These are phyloP conservation scores for Drosophila subsilvestris DNA, from an alignment of 2,888 invertebrate species.

Conservation along the genomic window DNA sequence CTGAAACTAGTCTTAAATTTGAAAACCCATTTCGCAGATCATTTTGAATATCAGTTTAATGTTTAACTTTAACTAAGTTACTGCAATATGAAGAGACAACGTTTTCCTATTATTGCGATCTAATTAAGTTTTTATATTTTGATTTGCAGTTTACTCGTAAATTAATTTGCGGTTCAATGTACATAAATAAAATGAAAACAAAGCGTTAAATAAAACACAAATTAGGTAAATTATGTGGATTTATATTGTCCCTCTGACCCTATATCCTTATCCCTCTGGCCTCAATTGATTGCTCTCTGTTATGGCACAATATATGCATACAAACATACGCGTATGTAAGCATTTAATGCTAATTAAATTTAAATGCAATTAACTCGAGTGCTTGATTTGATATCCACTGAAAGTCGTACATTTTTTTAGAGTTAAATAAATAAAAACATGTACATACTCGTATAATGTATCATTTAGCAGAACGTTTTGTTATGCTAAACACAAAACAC, in stretches of 20 bases:
- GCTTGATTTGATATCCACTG: conserved; percentile 63
- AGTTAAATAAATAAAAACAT: conserved; percentile 6
- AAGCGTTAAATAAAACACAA: conserved; percentile 45
- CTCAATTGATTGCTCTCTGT: conserved; percentile 7
- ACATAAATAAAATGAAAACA: conserved; percentile 32
- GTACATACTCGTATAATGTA: conserved; percentile 30
- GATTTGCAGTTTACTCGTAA: background rate
- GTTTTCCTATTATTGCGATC: too few species aligned
- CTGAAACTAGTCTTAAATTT: too few species aligned
- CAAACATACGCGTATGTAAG: conserved; percentile 51
- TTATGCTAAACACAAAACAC: conserved; percentile 30
- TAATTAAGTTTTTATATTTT: too few species aligned
- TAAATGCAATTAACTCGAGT: conserved; percentile 76
- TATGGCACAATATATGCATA: conserved; percentile 44
- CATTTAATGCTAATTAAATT: conserved; percentile 78
- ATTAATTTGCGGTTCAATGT: conserved; percentile 24
- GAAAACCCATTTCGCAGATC: too few species aligned
- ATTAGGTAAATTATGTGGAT: conserved; percentile 64
- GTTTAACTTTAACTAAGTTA: too few species aligned
- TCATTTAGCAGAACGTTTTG: conserved; percentile 14
- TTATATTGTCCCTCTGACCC: conserved; percentile 10
- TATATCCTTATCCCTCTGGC: background rate
- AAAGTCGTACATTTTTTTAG: conserved; percentile 23
- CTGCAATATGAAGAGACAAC: too few species aligned
- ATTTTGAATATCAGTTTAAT: too few species aligned